A percentile compares a stretch with the other conserved stretches of the same genome.
Evolutionary conservation across 2,113 vertebrate genomes (phyloP).

Genomic region (Symphodus melops): DNA sequence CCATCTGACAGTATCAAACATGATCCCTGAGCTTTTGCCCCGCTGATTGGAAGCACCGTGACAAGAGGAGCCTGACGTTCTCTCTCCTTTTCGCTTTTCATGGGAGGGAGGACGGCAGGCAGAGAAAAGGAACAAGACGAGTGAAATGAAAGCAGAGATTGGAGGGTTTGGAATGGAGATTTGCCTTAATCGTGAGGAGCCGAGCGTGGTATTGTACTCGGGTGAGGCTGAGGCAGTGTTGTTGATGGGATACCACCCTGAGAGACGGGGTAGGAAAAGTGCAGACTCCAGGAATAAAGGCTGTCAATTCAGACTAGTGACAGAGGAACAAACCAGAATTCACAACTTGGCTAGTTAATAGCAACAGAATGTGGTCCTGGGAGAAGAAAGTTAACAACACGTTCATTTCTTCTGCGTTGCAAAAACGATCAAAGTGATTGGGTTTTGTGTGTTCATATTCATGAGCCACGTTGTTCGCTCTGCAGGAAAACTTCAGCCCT

Average conservation of each 20-base stretch:
- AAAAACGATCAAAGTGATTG: constrained; percentile 14
- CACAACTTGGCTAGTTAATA: constrained; percentile 32
- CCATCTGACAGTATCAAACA: constrained; percentile 99
- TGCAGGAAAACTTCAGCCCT: constrained; percentile 37
- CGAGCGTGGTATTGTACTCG: constrained; percentile 68
- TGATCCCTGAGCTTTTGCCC: constrained; percentile 95
- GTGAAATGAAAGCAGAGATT: constrained; percentile 74
- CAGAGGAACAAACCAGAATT: constrained; percentile 61
- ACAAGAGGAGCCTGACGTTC: constrained; percentile 81
- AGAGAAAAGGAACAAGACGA: constrained; percentile 46
- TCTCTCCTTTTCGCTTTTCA: constrained; percentile 54
- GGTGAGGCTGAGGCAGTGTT: constrained; percentile 50
- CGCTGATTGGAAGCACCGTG: constrained; percentile 93
- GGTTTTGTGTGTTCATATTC: constrained; percentile 11
- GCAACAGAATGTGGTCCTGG: constrained; percentile 10
- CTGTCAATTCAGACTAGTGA: constrained; percentile 74
- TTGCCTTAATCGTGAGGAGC: constrained; percentile 72
- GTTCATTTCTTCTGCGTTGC: constrained; percentile 1
- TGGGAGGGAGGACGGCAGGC: constrained; percentile 65
- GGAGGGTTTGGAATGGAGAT: constrained; percentile 78
- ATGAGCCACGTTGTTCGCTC: constrained; percentile 12
- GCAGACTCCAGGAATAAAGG: constrained; percentile 74
- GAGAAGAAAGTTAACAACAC: constrained; percentile 11
- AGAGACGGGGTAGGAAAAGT: constrained; percentile 72
- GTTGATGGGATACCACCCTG: constrained; percentile 81